Base-by-base conservation (phyloP, 2,888 invertebrate genomes). In the Altica lythri region DNA sequence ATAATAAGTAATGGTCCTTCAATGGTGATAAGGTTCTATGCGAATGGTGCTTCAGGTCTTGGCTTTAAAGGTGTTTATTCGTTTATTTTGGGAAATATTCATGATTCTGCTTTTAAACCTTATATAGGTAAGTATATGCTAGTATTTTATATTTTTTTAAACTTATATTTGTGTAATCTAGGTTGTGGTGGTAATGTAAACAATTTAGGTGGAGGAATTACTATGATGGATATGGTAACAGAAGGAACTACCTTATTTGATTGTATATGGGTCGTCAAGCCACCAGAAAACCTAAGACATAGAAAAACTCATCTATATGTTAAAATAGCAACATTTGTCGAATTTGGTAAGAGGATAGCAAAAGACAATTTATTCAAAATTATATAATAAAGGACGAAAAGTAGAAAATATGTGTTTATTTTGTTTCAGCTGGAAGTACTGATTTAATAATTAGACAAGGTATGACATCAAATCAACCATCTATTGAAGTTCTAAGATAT, bases 141-240 rank as follows among this genome's bases (percentile, higher is more conserved):
- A 16, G 25, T 17, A 30, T 22, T 55, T 8, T 19, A 38, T 32
- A 42, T 17, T 19, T 13, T 2, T 18, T n/a, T 25, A 25, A 17
- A 10, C 35, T 16, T 29, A 6, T 48, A 13, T 16, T 45, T 35
- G 17, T 34, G 2, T 25, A 40, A 12, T 50, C 17, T 72, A 79
- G 86, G 85, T 73, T 88, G 88, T 66, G 88, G 88, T 16, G 88
- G 88, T 38, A 81, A 83, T 72, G 86, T 88, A 1, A 83, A 84
- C 56, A 85, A 86, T 64, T 78, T 84, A 9, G 88, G 88, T 2
- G 88, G 88, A 0, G 83, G 84, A 9, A 88, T 88, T 44, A 87
- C 86, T 1, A 88, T 88, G 88, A 85, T 86, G 83, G 83, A 87
- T 65, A 87, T 88, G 86, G 80, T 83, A 9, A 40, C 59, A 16